Conservation (phyloP, 2,113 vertebrate genomes). For the Solenodon paradoxus region DNA sequence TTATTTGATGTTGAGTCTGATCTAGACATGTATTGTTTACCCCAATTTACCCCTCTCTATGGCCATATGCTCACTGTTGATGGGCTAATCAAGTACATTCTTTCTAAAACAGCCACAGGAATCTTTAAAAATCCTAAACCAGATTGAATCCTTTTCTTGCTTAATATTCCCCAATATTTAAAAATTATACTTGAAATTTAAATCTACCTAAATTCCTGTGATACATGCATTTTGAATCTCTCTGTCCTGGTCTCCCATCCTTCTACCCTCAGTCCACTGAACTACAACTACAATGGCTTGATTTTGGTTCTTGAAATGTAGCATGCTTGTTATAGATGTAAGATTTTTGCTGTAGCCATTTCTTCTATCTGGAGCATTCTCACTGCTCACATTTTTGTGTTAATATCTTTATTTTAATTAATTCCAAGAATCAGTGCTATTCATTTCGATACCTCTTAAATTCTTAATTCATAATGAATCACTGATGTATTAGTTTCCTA, state of each 20-base stretch:
- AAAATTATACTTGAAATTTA: background rate
- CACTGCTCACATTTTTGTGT: background rate
- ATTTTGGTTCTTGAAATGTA: background rate
- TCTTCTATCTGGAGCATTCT: background rate
- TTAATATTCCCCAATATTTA: background rate
- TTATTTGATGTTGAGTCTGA: background rate
- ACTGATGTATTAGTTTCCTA: background rate
- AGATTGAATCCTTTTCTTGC: background rate
- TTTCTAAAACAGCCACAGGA: background rate
- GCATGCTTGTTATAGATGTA: background rate
- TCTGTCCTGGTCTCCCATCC: background rate
- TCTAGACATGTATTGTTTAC: too few relatives aligned
- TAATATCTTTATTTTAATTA: background rate
- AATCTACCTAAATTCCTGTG: background rate
- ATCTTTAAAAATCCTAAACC: background rate
- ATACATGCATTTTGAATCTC: background rate
- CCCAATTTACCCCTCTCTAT: background rate
- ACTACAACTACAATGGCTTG: background rate
- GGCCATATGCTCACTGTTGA: background rate
- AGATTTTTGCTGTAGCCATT: background rate
- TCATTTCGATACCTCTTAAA: background rate
- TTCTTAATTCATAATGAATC: background rate
- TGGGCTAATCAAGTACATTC: background rate
- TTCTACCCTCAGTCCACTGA: background rate
- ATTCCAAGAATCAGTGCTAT: background rate